phyloP scores from a whole-genome alignment of 1,140 invertebrate species.

The Meloidogyne hapla region DNA sequence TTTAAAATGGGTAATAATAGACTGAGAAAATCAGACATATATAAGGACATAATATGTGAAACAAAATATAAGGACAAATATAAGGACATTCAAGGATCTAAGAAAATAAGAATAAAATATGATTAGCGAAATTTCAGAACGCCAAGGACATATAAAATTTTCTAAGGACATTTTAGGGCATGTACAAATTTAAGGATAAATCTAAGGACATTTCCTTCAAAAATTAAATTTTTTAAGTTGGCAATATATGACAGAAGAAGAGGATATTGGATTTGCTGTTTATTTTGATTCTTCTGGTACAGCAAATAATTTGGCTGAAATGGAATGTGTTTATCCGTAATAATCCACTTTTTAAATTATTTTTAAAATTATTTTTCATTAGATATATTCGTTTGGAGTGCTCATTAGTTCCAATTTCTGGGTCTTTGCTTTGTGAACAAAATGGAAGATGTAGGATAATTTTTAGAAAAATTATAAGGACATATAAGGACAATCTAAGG shows the following conservation, averaged over 20 bases:
- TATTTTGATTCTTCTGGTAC: constrained; percentile 51
- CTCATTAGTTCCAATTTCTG: constrained; percentile 58
- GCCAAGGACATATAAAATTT: too few species aligned
- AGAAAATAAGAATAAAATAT: too few species aligned
- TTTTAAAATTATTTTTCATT: background rate
- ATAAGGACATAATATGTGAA: too few species aligned
- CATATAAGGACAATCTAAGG: background rate
- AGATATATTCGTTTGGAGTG: constrained; percentile 62
- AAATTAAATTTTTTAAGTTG: constrained; percentile 46
- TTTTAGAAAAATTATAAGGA: background rate
- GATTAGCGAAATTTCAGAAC: too few species aligned
- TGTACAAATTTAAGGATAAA: too few species aligned
- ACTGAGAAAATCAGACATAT: too few species aligned
- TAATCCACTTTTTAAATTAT: too few species aligned
- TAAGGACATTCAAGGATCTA: too few species aligned
- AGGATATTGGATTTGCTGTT: constrained; percentile 62
- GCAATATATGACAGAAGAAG: constrained; percentile 64
- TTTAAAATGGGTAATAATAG: too few species aligned
- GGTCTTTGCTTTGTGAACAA: constrained; percentile 55
- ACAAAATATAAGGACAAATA: too few species aligned
- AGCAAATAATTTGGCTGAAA: constrained; percentile 62
- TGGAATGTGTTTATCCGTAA: constrained; percentile 60
- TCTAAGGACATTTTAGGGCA: too few species aligned
- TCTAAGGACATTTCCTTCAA: background rate
- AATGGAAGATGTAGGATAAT: constrained; percentile 57